phyloP scores from a whole-genome alignment of 2,113 vertebrate species.

The Kryptolebias marmoratus region DNA sequence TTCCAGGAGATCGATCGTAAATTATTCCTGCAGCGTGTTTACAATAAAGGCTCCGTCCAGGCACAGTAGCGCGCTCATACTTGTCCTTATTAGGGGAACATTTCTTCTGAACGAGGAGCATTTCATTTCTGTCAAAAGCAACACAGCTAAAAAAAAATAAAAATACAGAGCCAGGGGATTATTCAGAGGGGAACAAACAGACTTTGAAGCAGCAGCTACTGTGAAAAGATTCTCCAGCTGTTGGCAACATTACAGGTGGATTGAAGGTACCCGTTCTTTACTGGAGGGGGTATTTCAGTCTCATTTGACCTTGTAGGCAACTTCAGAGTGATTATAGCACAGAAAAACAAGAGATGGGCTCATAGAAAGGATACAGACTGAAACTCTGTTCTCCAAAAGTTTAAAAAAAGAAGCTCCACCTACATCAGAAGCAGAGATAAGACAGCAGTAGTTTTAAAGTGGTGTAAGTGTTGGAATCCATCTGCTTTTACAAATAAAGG shows the following conservation, averaged over 20 bases:
- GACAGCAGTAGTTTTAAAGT: too few relatives aligned
- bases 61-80: slow-evolving; percentile 43
- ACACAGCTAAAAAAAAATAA: slow-evolving; percentile 18
- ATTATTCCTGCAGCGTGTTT: slow-evolving; percentile 71
- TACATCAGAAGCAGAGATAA: not conserved
- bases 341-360: not conserved
- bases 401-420: not conserved
- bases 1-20: slow-evolving; percentile 55
- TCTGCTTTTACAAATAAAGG: too few relatives aligned
- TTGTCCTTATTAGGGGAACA: slow-evolving; percentile 77
- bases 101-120: slow-evolving; percentile 16
- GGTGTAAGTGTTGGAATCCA: too few relatives aligned
- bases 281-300: not conserved
- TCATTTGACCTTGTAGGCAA: not conserved
- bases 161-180: not conserved
- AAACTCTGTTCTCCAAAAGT: not conserved
- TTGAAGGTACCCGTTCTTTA: not conserved
- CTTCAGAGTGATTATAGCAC: not conserved
- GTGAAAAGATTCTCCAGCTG: not conserved
- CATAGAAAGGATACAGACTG: too few relatives aligned
- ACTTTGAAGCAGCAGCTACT: not conserved
- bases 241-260: not conserved
- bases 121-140: slow-evolving; percentile 35
- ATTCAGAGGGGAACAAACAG: not conserved
- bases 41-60: slow-evolving; percentile 53